Conservation (phyloP, 2,113 vertebrate genomes). For the Actenoides hombroni region DNA sequence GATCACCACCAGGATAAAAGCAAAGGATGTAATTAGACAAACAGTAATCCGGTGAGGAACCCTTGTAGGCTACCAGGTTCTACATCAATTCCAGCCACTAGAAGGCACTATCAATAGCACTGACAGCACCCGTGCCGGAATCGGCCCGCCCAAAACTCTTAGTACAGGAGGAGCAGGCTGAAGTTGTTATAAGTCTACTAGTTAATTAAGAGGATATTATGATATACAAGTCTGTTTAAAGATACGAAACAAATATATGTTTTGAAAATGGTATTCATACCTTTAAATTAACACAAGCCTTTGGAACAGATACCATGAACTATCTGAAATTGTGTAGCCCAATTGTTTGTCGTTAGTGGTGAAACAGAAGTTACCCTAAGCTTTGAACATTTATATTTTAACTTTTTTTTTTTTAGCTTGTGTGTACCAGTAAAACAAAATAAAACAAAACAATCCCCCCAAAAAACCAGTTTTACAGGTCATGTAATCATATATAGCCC, state of each 20-base stretch:
- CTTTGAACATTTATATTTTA: neutral
- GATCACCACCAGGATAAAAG: neutral
- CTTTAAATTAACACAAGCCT: neutral
- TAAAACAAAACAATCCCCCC: neutral
- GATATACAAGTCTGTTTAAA: neutral
- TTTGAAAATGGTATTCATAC: neutral
- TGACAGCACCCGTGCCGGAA: rapidly evolving
- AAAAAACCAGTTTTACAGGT: neutral
- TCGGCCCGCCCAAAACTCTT: neutral
- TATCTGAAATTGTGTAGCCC: neutral
- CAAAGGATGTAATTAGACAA: neutral
- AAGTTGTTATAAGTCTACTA: neutral
- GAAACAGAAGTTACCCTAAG: neutral
- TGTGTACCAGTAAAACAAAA: neutral
- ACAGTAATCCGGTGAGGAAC: neutral
- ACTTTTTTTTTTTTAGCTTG: neutral
- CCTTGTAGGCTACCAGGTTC: neutral
- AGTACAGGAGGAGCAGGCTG: neutral
- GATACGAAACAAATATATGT: neutral
- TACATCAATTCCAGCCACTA: neutral
- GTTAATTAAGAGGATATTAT: neutral
- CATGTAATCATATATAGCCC: neutral
- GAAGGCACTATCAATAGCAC: neutral
- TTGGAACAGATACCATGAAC: neutral
- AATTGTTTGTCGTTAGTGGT: neutral